A percentile compares a stretch with the other conserved stretches of the same genome.
Evolutionary conservation across 2,888 invertebrate genomes (phyloP).

Genomic region (Sarcophaga rosellei): DNA sequence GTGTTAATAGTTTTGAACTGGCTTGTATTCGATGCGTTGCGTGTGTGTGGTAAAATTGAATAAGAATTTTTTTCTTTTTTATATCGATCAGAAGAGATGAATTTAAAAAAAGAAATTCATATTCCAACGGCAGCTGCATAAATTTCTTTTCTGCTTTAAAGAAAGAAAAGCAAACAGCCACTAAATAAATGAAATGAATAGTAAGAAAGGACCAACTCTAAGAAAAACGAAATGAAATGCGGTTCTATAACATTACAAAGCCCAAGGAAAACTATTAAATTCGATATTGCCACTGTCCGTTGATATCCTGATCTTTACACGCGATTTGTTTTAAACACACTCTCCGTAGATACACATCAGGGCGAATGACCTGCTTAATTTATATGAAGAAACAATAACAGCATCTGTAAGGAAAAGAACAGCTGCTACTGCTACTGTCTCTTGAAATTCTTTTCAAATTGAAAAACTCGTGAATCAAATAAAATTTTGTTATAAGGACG

Average conservation of each 20-base stretch:
- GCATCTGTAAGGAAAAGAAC: not conserved
- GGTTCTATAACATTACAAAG: not conserved
- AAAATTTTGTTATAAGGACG: not conserved
- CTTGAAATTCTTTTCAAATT: not conserved
- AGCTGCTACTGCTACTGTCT: slow-evolving; percentile 1
- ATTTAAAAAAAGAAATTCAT: slow-evolving; percentile 28
- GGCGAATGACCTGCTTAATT: slow-evolving; percentile 45
- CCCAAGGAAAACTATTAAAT: not conserved
- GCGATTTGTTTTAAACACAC: slow-evolving; percentile 17
- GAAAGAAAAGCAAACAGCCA: not conserved
- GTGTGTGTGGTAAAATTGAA: slow-evolving; percentile 31
- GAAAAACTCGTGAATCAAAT: not conserved
- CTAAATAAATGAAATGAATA: not conserved
- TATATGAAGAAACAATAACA: slow-evolving; percentile 15
- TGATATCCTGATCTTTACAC: not conserved
- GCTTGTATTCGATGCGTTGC: not conserved
- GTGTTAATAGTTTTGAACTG: not conserved
- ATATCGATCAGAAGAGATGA: not conserved
- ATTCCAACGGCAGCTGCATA: slow-evolving; percentile 30
- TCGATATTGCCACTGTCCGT: not conserved
- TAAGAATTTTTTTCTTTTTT: not conserved
- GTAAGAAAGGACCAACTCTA: slow-evolving; percentile 35
- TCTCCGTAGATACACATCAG: not conserved
- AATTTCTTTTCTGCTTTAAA: not conserved
- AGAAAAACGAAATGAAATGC: slow-evolving; percentile 3